Percentiles rank a stretch among this genome's conserved stretches.
Evolutionary conservation across 2,888 invertebrate genomes (phyloP).

Genomic region (Chymomyza amoena): DNA sequence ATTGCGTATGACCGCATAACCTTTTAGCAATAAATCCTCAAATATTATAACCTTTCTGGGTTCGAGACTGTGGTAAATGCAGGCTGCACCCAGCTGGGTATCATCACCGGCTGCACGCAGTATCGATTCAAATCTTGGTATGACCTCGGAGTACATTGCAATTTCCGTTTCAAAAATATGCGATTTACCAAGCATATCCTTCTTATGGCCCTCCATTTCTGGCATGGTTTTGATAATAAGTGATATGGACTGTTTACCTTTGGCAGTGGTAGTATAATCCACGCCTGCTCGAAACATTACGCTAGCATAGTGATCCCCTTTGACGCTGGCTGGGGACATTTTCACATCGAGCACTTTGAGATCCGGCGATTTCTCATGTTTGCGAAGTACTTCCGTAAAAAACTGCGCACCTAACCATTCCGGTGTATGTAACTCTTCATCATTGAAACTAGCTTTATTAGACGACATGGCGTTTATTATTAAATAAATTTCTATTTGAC

Average conservation of each 20-base stretch:
- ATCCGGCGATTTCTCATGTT: slow-evolving; percentile 37
- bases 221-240: slow-evolving; percentile 71
- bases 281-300: slow-evolving; percentile 47
- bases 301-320: slow-evolving; percentile 61
- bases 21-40: slow-evolving; percentile 58
- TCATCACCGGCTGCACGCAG: slow-evolving; percentile 54
- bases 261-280: slow-evolving; percentile 6
- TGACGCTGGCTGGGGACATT: slow-evolving; percentile 46
- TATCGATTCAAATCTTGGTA: slow-evolving; percentile 64
- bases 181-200: slow-evolving; percentile 47
- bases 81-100: slow-evolving; percentile 32
- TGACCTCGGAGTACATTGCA: slow-evolving; percentile 61
- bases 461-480: slow-evolving; percentile 19
- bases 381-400: slow-evolving; percentile 44
- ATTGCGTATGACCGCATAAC: slow-evolving; percentile 48
- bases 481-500: not conserved
- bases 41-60: slow-evolving; percentile 50
- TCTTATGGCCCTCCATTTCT: slow-evolving; percentile 54
- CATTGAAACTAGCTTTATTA: slow-evolving; percentile 34
- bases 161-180: slow-evolving; percentile 65
- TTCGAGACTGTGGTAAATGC: slow-evolving; percentile 41
- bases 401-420: slow-evolving; percentile 55
- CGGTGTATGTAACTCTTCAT: slow-evolving; percentile 55
- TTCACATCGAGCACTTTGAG: slow-evolving; percentile 35
- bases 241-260: slow-evolving; percentile 31